Evolutionary conservation across 2,797 vertebrate species (phyloP).

Genomic region (Aulostomus chinensis): DNA sequence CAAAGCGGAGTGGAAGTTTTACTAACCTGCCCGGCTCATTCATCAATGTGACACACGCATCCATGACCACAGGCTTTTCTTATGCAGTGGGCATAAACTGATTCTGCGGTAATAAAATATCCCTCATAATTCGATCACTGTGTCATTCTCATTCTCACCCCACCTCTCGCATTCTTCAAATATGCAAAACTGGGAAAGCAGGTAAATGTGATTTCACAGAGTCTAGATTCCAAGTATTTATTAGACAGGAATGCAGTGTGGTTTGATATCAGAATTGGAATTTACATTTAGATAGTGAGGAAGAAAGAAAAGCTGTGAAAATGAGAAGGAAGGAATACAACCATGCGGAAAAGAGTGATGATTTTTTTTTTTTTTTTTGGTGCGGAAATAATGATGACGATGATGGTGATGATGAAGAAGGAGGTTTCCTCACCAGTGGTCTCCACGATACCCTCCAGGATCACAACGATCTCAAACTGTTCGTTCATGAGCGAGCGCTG

Average conservation of each 20-base stretch:
- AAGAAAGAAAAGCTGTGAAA: background rate
- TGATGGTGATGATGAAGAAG: no score
- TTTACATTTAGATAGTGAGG: constrained; percentile 51
- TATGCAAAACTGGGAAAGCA: constrained; percentile 8
- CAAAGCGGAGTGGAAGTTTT: constrained; percentile 52
- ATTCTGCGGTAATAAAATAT: constrained; percentile 58
- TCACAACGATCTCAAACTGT: constrained; percentile 92
- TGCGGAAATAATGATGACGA: no score
- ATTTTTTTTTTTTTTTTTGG: no score
- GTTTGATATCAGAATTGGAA: constrained; percentile 22
- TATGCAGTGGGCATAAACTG: constrained; percentile 65
- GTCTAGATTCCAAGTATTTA: constrained; percentile 12
- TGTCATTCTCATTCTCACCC: constrained; percentile 16
- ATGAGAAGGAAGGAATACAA: no score
- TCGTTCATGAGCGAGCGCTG: constrained; percentile 87
- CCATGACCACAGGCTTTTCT: constrained; percentile 56
- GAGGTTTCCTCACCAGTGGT: constrained; percentile 82
- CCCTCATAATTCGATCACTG: constrained; percentile 61
- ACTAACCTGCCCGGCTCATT: constrained; percentile 43
- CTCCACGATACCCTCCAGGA: constrained; percentile 92
- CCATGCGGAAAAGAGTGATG: no score
- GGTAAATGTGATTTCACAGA: constrained; percentile 33
- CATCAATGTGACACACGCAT: constrained; percentile 61
- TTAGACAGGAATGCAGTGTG: constrained; percentile 18
- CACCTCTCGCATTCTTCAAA: constrained; percentile 14